phyloP scores from a whole-genome alignment of 2,888 invertebrate genomes.

The Andrena flavipes region DNA sequence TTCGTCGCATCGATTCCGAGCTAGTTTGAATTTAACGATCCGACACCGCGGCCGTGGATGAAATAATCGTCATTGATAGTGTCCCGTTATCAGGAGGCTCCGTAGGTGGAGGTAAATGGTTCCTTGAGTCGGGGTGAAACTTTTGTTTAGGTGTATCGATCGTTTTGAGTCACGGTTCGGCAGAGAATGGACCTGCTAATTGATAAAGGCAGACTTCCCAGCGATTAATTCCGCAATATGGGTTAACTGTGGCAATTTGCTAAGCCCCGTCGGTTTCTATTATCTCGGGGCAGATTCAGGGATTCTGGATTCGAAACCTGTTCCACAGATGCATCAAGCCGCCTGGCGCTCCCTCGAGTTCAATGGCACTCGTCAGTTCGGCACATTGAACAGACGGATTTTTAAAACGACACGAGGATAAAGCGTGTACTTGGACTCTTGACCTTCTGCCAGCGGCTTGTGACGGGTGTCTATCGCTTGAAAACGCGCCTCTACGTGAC shows the following conservation, averaged over 20 bases:
- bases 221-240: slow-evolving; percentile 64
- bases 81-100: slow-evolving; percentile 17
- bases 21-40: too few relatives aligned
- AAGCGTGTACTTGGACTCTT: slow-evolving; percentile 62
- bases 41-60: too few relatives aligned
- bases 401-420: slow-evolving; percentile 68
- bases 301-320: slow-evolving; percentile 72
- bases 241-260: slow-evolving; percentile 59
- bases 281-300: slow-evolving; percentile 66
- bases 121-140: background rate
- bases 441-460: slow-evolving; percentile 42
- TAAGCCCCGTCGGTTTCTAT: slow-evolving; percentile 67
- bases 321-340: slow-evolving; percentile 60
- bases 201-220: slow-evolving; percentile 40
- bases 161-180: slow-evolving; percentile 33
- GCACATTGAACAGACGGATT: slow-evolving; percentile 64
- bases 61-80: background rate
- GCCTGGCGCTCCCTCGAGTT: slow-evolving; percentile 56
- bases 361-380: slow-evolving; percentile 71
- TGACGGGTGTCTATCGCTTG: slow-evolving; percentile 38
- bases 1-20: too few relatives aligned
- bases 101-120: background rate
- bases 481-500: slow-evolving; percentile 39
- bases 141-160: slow-evolving; percentile 23
- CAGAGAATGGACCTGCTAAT: slow-evolving; percentile 51